Conservation (phyloP, 2,113 vertebrate species). For the Rhadina sibilatrix region DNA sequence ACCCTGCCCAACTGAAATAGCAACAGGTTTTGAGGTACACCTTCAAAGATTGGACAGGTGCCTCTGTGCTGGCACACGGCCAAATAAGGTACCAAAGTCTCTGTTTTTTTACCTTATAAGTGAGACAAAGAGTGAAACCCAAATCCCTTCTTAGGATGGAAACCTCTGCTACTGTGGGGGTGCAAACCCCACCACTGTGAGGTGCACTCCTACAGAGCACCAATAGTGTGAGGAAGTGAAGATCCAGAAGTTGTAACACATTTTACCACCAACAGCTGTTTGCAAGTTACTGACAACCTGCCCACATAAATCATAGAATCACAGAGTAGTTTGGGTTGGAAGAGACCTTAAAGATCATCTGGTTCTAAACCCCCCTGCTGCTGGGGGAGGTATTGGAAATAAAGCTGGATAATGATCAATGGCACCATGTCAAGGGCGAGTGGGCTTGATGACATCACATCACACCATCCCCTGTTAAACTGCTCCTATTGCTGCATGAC, state of each 20-base stretch:
- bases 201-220: background rate
- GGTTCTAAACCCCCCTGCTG: background rate
- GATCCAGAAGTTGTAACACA: background rate
- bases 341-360: background rate
- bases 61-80: background rate
- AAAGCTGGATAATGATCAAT: background rate
- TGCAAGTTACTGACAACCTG: background rate
- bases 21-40: background rate
- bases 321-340: background rate
- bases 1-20: background rate
- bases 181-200: background rate
- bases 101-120: background rate
- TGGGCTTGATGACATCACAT: background rate
- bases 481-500: background rate
- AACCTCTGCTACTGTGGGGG: background rate
- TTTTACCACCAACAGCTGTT: background rate
- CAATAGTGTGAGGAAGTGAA: background rate
- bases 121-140: background rate
- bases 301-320: fast-evolving
- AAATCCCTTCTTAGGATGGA: background rate
- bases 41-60: background rate
- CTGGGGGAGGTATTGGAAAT: background rate
- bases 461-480: background rate
- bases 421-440: fast-evolving
- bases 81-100: background rate